These are phyloP conservation scores for Condylura cristata DNA, from an alignment of 2,113 vertebrate genomes.

Conservation along the genomic window DNA sequence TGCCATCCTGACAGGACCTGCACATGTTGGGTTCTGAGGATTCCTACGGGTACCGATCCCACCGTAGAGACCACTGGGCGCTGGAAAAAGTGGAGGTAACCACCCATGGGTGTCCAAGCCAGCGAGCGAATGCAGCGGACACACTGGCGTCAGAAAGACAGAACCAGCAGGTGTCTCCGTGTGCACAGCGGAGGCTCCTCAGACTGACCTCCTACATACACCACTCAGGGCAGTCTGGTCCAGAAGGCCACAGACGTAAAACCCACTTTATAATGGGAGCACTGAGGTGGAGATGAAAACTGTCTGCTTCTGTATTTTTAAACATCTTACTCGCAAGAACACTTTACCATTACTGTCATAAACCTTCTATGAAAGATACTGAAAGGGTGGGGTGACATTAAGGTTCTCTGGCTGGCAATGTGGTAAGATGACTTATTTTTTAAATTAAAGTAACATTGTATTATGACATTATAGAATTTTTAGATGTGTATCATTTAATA, in stretches of 20 bases:
- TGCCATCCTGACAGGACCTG: neutral
- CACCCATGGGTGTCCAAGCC: neutral
- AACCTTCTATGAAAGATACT: constrained; percentile 86
- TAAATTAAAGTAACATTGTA: constrained; percentile 65
- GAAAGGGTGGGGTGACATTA: constrained; percentile 80
- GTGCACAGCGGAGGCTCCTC: neutral
- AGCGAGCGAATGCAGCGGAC: neutral
- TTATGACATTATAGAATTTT: no score
- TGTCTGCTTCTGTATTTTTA: constrained; percentile 64
- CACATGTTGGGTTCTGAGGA: neutral
- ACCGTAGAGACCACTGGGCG: neutral
- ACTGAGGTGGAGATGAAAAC: constrained; percentile 71
- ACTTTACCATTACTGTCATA: constrained; percentile 80
- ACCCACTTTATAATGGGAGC: constrained; percentile 32
- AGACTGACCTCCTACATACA: neutral
- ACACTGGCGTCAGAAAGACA: neutral
- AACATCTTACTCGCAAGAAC: constrained; percentile 79
- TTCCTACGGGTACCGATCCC: neutral
- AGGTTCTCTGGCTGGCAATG: constrained; percentile 80
- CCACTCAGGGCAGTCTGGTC: constrained; percentile 65
- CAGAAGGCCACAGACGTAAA: constrained; percentile 56
- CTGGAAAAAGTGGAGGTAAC: neutral
- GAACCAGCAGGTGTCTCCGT: neutral
- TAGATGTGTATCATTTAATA: no score
- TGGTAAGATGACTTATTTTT: constrained; percentile 83